Percentiles rank a stretch among this genome's conserved stretches.
Conservation (phyloP, 1,140 invertebrate genomes). For the Sarcophaga peregrina region DNA sequence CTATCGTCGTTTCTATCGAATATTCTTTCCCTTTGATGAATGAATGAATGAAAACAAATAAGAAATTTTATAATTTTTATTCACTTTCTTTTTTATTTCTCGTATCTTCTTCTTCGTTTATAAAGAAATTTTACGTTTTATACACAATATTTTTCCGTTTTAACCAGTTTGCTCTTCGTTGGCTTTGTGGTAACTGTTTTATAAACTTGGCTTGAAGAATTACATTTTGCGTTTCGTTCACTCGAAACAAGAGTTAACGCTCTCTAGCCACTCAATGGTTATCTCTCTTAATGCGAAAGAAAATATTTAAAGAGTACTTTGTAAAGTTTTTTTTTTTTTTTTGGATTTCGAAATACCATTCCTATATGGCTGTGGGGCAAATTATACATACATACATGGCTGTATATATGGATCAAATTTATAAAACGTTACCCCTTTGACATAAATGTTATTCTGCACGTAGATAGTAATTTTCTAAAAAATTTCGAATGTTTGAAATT, state of each 20-base stretch:
- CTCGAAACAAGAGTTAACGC: neutral
- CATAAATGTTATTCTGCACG: no score
- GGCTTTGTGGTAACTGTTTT: slow-evolving; percentile 3
- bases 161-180: slow-evolving; percentile 8
- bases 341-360: no score
- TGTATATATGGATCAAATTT: no score
- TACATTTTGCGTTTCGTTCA: neutral
- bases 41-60: neutral
- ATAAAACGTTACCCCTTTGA: no score
- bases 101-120: neutral
- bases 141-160: neutral
- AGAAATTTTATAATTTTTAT: neutral
- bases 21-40: slow-evolving; percentile 2
- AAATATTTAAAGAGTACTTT: no score
- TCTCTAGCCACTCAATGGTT: neutral
- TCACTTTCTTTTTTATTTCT: slow-evolving; percentile 21
- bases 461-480: no score
- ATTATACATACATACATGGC: no score
- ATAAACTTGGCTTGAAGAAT: neutral
- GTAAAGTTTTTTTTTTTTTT: no score
- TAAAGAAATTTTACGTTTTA: neutral
- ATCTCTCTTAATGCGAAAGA: neutral
- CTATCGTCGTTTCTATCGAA: neutral
- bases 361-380: no score
- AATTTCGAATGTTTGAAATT: no score